These are phyloP conservation scores for Nyctereutes procyonoides DNA, from an alignment of 2,113 vertebrate species.

Conservation along the genomic window DNA sequence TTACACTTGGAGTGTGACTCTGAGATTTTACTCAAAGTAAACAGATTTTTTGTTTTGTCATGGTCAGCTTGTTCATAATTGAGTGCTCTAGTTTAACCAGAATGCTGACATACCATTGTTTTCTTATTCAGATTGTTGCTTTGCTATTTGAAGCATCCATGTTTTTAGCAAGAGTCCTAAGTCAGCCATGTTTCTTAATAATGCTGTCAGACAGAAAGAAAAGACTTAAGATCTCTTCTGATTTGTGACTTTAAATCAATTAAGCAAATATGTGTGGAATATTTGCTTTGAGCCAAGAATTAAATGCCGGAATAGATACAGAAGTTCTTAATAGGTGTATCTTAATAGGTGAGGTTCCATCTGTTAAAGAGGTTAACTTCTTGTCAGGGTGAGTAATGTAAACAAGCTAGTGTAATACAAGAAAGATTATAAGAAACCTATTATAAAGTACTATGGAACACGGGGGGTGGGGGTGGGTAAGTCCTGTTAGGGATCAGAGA, in stretches of 20 bases:
- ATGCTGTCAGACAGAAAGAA: neutral
- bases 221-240: conserved; percentile 28
- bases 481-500: neutral
- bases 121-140: conserved; percentile 8
- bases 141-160: neutral
- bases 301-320: neutral
- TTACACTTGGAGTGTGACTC: neutral
- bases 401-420: neutral
- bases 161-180: conserved; percentile 28
- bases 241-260: neutral
- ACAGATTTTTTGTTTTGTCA: neutral
- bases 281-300: conserved; percentile 9
- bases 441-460: neutral
- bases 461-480: neutral
- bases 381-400: neutral
- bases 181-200: conserved; percentile 23
- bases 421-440: neutral
- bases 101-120: neutral
- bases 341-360: neutral
- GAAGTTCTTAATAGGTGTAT: neutral
- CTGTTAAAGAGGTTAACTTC: neutral
- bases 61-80: neutral
- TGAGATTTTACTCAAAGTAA: conserved; percentile 45
- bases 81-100: neutral
- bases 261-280: neutral